A percentile compares a stretch with the other conserved stretches of the same genome.
phyloP scores from a whole-genome alignment of 2,113 vertebrate species.

The Pachycephala philippinensis region DNA sequence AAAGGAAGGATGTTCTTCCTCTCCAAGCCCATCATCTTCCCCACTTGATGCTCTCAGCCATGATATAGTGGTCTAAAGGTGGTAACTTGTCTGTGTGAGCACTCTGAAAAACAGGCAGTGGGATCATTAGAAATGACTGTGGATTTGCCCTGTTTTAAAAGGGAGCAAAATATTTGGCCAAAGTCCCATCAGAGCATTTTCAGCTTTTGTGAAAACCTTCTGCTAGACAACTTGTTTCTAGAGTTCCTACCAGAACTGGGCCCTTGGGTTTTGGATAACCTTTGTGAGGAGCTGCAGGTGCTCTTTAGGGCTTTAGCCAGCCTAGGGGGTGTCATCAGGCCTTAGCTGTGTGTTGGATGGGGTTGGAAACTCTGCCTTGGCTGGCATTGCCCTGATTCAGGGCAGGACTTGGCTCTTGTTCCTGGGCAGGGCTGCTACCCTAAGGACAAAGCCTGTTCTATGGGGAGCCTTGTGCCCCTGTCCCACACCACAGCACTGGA shows the following conservation, averaged over 20 bases:
- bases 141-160: slow-evolving; percentile 5
- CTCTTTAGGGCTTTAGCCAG: neutral
- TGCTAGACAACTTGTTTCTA: neutral
- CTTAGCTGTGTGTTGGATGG: neutral
- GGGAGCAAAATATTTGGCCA: slow-evolving; percentile 4
- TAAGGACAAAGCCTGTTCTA: neutral
- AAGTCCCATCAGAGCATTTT: neutral
- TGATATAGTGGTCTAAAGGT: slow-evolving; percentile 28
- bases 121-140: neutral
- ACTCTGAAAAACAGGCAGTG: neutral
- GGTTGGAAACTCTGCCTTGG: neutral
- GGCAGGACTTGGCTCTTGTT: neutral
- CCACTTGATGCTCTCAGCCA: slow-evolving; percentile 36
- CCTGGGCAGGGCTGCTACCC: neutral
- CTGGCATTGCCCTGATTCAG: neutral
- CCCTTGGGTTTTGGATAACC: neutral
- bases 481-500: accelerated
- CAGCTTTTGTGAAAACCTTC: neutral
- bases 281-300: neutral
- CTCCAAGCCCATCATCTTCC: slow-evolving; percentile 24
- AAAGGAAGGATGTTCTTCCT: slow-evolving; percentile 46
- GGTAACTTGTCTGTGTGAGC: slow-evolving; percentile 40
- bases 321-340: neutral
- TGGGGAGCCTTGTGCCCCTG: neutral
- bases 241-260: neutral